Evolutionary conservation across 2,888 invertebrate species (phyloP).

Genomic region (Dysmachus trigonus): DNA sequence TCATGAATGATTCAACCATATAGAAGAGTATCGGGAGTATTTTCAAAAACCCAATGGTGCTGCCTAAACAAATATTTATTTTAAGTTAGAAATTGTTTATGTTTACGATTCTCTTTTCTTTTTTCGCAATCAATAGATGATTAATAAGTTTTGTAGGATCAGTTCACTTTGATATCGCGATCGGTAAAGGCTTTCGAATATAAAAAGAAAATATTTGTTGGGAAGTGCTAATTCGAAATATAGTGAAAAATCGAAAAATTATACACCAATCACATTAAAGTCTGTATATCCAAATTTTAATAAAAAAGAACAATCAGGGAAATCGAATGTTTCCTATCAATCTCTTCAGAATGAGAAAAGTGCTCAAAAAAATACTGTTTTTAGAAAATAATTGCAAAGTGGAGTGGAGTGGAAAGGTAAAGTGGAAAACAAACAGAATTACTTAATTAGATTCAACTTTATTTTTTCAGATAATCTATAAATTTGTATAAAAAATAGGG

Average conservation of each 20-base stretch:
- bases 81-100: background rate
- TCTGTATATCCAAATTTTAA: background rate
- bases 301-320: too few relatives aligned
- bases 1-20: background rate
- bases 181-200: background rate
- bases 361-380: background rate
- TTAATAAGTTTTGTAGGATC: background rate
- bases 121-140: background rate
- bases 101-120: background rate
- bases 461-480: background rate
- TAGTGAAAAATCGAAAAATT: background rate
- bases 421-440: background rate
- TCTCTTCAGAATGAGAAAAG: background rate
- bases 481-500: background rate
- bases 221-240: background rate
- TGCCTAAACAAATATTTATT: background rate
- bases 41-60: background rate
- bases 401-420: background rate
- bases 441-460: background rate
- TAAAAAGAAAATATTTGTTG: background rate
- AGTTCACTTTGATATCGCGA: background rate
- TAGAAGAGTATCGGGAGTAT: background rate
- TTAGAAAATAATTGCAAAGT: background rate
- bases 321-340: background rate
- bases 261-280: background rate